Evolutionary conservation across 2,888 invertebrate genomes (phyloP).

Genomic region (Drosophila lacicola): DNA sequence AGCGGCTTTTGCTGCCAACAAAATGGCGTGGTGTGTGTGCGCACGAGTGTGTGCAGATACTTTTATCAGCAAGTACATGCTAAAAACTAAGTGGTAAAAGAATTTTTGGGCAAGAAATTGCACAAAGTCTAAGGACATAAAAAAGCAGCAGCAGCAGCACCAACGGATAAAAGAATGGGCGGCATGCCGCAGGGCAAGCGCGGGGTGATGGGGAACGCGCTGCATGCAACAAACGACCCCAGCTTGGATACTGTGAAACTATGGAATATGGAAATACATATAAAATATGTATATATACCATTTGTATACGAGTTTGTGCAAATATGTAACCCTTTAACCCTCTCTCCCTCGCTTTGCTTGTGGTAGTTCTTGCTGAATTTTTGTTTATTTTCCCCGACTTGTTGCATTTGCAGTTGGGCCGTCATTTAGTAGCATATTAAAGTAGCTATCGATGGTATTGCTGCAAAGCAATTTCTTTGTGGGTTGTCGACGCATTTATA

Average conservation of each 20-base stretch:
- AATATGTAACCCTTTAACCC: slow-evolving; percentile 39
- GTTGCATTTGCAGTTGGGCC: slow-evolving; percentile 30
- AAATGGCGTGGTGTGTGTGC: slow-evolving; percentile 21
- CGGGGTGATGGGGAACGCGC: neutral
- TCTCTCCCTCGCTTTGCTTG: neutral
- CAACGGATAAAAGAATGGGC: slow-evolving; percentile 8
- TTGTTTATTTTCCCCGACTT: slow-evolving; percentile 1
- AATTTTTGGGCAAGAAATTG: slow-evolving; percentile 44
- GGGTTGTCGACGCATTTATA: slow-evolving; percentile 6
- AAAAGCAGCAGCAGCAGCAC: slow-evolving; percentile 12
- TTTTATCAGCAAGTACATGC: slow-evolving; percentile 61
- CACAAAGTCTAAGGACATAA: slow-evolving; percentile 28
- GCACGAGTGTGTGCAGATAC: slow-evolving; percentile 51
- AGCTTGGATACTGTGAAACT: slow-evolving; percentile 19
- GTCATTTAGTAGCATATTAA: slow-evolving; percentile 56
- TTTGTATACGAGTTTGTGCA: slow-evolving; percentile 32
- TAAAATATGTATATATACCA: slow-evolving; percentile 28
- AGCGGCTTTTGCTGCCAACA: slow-evolving; percentile 24
- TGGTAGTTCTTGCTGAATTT: neutral
- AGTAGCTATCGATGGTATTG: slow-evolving; percentile 43
- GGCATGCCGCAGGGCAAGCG: slow-evolving; percentile 14
- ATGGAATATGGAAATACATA: slow-evolving; percentile 57
- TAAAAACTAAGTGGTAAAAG: slow-evolving; percentile 68
- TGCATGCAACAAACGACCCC: slow-evolving; percentile 33
- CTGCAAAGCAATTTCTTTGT: slow-evolving; percentile 53